Percentiles rank a stretch among this genome's conserved stretches.
Conservation (phyloP, 1,140 invertebrate species). For the Zaprionus lachaisei region DNA sequence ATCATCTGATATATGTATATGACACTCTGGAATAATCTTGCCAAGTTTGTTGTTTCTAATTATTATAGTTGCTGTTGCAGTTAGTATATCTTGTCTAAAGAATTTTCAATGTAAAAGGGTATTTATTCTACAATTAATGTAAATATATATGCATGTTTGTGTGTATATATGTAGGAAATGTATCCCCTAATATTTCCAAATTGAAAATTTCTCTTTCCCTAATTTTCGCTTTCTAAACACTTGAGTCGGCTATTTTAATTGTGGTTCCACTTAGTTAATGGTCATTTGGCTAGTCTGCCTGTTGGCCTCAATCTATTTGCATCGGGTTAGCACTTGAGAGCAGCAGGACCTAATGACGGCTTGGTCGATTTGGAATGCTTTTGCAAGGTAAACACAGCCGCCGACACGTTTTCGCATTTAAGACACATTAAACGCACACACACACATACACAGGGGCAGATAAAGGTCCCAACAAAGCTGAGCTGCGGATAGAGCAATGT, state of each 20-base stretch:
- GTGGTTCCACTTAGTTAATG: constrained; percentile 2
- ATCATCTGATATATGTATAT: too few species aligned
- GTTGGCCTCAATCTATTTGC: constrained; percentile 25
- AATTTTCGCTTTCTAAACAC: neutral
- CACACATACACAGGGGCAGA: constrained; percentile 14
- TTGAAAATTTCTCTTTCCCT: neutral
- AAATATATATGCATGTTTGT: too few species aligned
- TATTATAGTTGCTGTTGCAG: neutral
- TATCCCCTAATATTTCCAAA: neutral
- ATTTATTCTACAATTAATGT: neutral
- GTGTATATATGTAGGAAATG: too few species aligned
- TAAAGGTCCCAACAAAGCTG: constrained; percentile 25
- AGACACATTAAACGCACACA: constrained; percentile 61
- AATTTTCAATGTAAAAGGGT: neutral
- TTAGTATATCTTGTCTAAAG: neutral
- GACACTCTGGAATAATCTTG: too few species aligned
- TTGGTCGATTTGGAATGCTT: constrained; percentile 37
- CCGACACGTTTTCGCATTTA: constrained; percentile 71
- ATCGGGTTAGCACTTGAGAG: constrained; percentile 16
- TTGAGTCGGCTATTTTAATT: neutral
- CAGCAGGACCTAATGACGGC: constrained; percentile 41
- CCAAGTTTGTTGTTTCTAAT: too few species aligned
- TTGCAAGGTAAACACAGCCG: constrained; percentile 36
- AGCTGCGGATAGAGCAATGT: constrained; percentile 44
- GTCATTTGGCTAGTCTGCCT: constrained; percentile 3